Evolutionary conservation across 1,140 invertebrate species (phyloP).

Genomic region (Harlomillsia oculata): DNA sequence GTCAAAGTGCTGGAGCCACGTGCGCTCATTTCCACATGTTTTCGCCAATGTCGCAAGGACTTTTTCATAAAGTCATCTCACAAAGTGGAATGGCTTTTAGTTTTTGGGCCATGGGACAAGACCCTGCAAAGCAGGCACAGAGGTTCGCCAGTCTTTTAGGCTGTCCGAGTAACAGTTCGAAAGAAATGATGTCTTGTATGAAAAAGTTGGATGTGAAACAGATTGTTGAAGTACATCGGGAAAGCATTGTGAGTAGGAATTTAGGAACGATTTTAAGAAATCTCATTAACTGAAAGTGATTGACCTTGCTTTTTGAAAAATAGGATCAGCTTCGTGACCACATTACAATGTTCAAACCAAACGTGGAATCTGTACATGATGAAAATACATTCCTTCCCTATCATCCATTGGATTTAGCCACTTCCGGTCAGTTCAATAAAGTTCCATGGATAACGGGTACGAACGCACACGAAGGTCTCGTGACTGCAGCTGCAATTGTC

Average conservation of each 20-base stretch:
- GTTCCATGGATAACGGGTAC: conserved; percentile 25
- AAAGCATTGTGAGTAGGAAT: conserved; percentile 5
- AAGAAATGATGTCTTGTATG: conserved; percentile 13
- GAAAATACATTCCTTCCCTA: conserved; percentile 18
- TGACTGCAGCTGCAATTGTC: conserved; percentile 18
- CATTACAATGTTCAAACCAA: conserved; percentile 24
- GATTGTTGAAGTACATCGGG: conserved; percentile 19
- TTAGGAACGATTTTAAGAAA: neutral
- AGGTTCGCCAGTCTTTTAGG: conserved; percentile 2
- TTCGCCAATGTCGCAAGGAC: conserved; percentile 16
- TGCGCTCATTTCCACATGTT: conserved; percentile 17
- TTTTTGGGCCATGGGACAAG: conserved; percentile 12
- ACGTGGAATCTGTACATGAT: conserved; percentile 7
- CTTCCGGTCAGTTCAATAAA: conserved; percentile 18
- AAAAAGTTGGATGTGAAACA: conserved; percentile 19
- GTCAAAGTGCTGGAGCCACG: conserved; percentile 10
- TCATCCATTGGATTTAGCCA: conserved; percentile 18
- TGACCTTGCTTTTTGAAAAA: neutral
- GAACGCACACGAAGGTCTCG: conserved; percentile 28
- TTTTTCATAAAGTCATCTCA: conserved; percentile 16
- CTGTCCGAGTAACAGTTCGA: conserved; percentile 7
- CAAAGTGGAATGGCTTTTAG: conserved; percentile 14
- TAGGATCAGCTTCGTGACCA: conserved; percentile 24
- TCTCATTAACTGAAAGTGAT: neutral
- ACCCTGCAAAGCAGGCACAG: conserved; percentile 12